Evolutionary conservation across 2,113 vertebrate species (phyloP).

Genomic region (Indicator indicator): DNA sequence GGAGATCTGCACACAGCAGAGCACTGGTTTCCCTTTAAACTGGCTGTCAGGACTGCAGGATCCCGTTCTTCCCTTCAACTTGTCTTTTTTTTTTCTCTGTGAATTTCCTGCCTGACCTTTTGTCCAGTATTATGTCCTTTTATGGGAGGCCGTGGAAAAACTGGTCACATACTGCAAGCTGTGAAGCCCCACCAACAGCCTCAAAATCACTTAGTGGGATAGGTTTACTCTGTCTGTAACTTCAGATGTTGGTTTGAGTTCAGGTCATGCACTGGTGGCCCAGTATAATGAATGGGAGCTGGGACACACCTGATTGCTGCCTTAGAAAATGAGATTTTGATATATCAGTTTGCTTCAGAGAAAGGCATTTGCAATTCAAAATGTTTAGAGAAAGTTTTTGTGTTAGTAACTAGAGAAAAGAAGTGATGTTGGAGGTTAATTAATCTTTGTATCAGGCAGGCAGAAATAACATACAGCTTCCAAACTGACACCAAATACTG

Average conservation of each 20-base stretch:
- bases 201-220: background rate
- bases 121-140: background rate
- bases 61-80: background rate
- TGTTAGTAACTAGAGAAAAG: background rate
- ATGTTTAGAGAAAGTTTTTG: background rate
- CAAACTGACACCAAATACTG: background rate
- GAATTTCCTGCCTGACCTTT: slow-evolving; percentile 8
- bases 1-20: background rate
- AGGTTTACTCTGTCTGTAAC: background rate
- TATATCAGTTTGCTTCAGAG: background rate
- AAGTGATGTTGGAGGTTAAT: background rate
- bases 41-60: background rate
- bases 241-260: background rate
- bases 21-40: background rate
- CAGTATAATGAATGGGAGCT: background rate
- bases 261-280: background rate
- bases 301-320: background rate
- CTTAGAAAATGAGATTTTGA: background rate
- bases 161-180: background rate
- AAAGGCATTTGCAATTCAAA: background rate
- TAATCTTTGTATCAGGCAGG: background rate
- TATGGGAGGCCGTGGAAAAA: background rate
- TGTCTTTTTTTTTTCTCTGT: background rate
- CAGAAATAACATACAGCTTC: background rate
- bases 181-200: background rate